A percentile compares a stretch with the other conserved stretches of the same genome.
phyloP scores from a whole-genome alignment of 2,113 vertebrate species.

The Nesogale talazaci region DNA sequence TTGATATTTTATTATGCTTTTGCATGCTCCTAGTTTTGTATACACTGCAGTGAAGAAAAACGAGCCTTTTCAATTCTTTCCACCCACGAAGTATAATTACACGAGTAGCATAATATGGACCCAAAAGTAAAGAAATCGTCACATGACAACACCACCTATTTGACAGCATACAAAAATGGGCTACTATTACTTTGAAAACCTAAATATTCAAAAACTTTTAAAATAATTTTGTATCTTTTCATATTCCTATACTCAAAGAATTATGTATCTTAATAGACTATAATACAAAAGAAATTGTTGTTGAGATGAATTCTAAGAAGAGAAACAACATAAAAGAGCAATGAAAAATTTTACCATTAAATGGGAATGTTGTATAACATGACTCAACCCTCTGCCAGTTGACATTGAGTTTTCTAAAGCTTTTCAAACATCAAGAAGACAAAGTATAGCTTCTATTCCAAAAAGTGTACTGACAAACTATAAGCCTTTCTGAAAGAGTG shows the following conservation, averaged over 20 bases:
- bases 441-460: constrained; percentile 76
- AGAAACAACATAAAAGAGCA: not conserved
- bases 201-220: constrained; percentile 28
- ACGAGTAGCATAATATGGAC: not conserved
- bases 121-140: constrained; percentile 27
- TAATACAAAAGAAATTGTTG: not conserved
- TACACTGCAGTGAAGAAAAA: not conserved
- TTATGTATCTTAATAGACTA: constrained; percentile 18
- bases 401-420: constrained; percentile 70
- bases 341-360: constrained; percentile 57
- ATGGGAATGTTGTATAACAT: constrained; percentile 57
- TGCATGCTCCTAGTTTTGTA: not conserved
- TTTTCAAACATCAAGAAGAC: constrained; percentile 78
- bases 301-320: constrained; percentile 33
- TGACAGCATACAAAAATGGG: not conserved
- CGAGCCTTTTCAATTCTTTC: not conserved
- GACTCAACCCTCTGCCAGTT: constrained; percentile 52
- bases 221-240: not conserved
- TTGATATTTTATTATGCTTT: not conserved
- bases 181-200: constrained; percentile 1
- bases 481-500: constrained; percentile 62
- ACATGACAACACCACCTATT: not conserved
- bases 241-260: not conserved
- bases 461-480: constrained; percentile 77
- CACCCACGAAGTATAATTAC: not conserved